Conservation (phyloP, 2,113 vertebrate genomes). For the Delphinapterus leucas region DNA sequence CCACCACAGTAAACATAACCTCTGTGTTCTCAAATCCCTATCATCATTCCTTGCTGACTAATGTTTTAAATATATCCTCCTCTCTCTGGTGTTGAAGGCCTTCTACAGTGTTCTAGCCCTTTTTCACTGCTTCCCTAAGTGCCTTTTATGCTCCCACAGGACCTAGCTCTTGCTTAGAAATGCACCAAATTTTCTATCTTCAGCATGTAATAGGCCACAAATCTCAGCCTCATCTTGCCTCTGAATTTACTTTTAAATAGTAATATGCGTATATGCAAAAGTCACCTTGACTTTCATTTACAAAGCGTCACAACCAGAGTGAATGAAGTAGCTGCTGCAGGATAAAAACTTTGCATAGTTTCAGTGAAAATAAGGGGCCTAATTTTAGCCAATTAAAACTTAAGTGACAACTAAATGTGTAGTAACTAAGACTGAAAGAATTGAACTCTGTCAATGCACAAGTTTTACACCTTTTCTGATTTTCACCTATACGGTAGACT, state of each 20-base stretch:
- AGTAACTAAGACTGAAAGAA: neutral
- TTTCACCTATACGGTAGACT: neutral
- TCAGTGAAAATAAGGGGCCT: neutral
- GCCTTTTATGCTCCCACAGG: neutral
- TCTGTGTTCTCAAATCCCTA: neutral
- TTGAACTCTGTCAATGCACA: neutral
- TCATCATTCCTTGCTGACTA: neutral
- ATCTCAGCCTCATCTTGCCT: neutral
- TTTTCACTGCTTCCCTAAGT: neutral
- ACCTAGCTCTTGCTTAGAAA: neutral
- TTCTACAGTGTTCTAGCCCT: neutral
- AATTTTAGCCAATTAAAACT: constrained; percentile 24
- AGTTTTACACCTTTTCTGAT: constrained; percentile 18
- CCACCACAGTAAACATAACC: neutral
- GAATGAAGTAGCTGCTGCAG: neutral
- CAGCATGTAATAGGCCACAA: neutral
- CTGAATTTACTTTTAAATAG: neutral
- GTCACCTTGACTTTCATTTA: neutral
- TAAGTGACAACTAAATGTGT: neutral
- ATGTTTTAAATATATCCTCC: neutral
- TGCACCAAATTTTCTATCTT: neutral
- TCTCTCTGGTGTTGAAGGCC: neutral
- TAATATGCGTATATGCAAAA: neutral
- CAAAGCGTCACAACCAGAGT: neutral
- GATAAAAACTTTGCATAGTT: neutral